Evolutionary conservation across 2,797 vertebrate genomes (phyloP).

Genomic region (Neomorphus geoffroyi): DNA sequence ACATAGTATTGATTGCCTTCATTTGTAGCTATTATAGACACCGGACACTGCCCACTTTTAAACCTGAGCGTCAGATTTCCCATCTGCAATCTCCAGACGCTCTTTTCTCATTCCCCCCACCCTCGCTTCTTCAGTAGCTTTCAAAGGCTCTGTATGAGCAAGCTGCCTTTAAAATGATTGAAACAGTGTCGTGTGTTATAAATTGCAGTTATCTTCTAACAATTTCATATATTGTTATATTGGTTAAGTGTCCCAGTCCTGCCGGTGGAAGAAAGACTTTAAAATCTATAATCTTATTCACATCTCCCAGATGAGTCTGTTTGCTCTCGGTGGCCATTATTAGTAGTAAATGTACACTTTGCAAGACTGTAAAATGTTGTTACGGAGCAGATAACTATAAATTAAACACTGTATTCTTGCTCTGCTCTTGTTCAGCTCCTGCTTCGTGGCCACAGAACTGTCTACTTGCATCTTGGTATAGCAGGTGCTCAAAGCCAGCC

Average conservation of each 20-base stretch:
- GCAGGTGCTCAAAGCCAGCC: not conserved
- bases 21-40: constrained; percentile 80
- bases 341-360: not conserved
- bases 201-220: not conserved
- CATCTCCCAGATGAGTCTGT: not conserved
- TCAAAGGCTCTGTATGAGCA: constrained; percentile 2
- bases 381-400: not conserved
- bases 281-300: not conserved
- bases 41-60: constrained; percentile 72
- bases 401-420: not conserved
- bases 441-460: not conserved
- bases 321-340: not conserved
- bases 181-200: not conserved
- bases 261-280: not conserved
- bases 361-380: not conserved
- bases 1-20: constrained; percentile 83
- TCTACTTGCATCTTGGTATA: not conserved
- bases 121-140: constrained; percentile 16
- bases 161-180: not conserved
- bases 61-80: constrained; percentile 74
- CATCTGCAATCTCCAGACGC: constrained; percentile 65
- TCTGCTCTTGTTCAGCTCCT: not conserved
- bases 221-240: not conserved
- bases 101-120: not conserved
- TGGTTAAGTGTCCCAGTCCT: not conserved